Conservation (phyloP, 53 echinoderm and acorn worm genomes). For the Patiria pectinifera region DNA sequence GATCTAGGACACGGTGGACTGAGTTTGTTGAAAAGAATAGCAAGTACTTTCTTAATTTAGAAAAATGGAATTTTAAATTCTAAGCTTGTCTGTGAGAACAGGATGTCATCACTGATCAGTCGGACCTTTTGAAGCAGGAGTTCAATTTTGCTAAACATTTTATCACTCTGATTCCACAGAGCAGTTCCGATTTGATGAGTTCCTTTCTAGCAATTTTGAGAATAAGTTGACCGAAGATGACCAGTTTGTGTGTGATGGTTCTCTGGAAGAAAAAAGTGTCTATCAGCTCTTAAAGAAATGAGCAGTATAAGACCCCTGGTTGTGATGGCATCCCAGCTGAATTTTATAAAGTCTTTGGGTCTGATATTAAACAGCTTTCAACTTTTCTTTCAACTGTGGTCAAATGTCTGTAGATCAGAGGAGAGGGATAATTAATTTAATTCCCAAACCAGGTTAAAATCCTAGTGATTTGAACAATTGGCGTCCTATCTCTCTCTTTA, state of each 20-base stretch:
- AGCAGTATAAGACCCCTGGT: conserved; percentile 69
- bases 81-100: conserved; percentile 53
- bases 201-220: not conserved
- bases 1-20: conserved; percentile 43
- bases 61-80: conserved; percentile 54
- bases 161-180: not conserved
- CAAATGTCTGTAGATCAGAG: conserved; percentile 71
- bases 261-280: conserved; percentile 51
- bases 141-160: conserved; percentile 6
- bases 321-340: conserved; percentile 67
- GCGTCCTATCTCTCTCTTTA: conserved; percentile 72
- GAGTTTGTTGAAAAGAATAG: conserved; percentile 26
- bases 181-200: conserved; percentile 1
- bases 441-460: conserved; percentile 66
- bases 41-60: conserved; percentile 68
- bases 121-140: conserved; percentile 52
- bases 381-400: conserved; percentile 58
- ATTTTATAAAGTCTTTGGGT: conserved; percentile 70
- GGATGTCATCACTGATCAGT: conserved; percentile 37
- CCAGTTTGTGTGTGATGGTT: conserved; percentile 31
- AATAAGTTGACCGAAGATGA: conserved; percentile 37
- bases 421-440: conserved; percentile 67
- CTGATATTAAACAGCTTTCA: conserved; percentile 59
- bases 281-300: conserved; percentile 65
- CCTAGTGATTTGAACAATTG: conserved; percentile 55